phyloP scores from a whole-genome alignment of 2,797 vertebrate genomes.

The Pseudotriccus pelzelni region DNA sequence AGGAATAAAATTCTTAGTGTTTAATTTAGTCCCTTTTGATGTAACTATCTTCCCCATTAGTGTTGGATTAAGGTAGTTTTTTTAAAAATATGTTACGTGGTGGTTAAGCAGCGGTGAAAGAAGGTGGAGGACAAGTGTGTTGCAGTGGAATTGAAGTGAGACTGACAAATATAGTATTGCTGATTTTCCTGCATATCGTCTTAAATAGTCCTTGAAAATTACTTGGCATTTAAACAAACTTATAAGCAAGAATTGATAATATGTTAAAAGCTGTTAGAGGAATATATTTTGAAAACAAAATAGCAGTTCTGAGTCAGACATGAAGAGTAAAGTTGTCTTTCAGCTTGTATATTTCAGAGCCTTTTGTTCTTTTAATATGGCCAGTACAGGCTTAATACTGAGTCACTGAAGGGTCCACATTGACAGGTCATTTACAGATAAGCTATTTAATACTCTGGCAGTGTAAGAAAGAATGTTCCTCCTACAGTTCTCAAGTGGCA shows the following conservation, averaged over 20 bases:
- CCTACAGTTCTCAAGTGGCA: background rate
- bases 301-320: background rate
- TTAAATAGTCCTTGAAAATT: background rate
- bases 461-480: background rate
- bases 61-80: background rate
- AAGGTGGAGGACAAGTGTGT: background rate
- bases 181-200: background rate
- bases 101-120: background rate
- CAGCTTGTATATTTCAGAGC: background rate
- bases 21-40: conserved; percentile 6
- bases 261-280: background rate
- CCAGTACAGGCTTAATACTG: background rate
- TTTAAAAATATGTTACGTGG: background rate
- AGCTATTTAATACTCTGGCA: background rate
- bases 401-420: background rate
- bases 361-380: background rate
- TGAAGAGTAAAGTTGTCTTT: background rate
- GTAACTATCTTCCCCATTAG: background rate
- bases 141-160: background rate
- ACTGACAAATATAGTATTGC: background rate
- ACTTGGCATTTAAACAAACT: background rate
- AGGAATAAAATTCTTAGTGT: background rate
- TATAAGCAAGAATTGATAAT: background rate
- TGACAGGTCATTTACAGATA: background rate
- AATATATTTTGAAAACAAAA: background rate